These are phyloP conservation scores for Synanthedon tipuliformis DNA, from an alignment of 2,888 invertebrate species.

Conservation along the genomic window DNA sequence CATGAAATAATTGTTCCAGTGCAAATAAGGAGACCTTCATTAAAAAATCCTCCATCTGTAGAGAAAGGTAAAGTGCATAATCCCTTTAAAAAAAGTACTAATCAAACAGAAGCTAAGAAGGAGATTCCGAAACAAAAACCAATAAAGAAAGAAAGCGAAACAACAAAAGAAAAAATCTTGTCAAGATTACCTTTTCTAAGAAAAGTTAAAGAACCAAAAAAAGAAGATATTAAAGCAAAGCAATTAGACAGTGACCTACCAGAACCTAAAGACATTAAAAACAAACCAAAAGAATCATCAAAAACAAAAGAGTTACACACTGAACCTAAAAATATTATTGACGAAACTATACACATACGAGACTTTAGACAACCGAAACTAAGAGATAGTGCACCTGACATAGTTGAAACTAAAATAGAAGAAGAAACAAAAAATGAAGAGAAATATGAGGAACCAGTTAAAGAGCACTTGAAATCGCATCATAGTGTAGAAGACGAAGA, in stretches of 20 bases:
- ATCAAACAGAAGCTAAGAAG: constrained; percentile 4
- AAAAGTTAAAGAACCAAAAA: neutral
- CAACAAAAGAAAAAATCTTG: neutral
- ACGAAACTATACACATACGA: neutral
- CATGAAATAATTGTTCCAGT: constrained; percentile 23
- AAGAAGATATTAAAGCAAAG: neutral
- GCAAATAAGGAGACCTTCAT: neutral
- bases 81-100: neutral
- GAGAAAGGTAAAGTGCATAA: neutral
- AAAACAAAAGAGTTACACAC: neutral
- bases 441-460: too few relatives aligned
- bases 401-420: neutral
- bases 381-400: neutral
- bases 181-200: neutral
- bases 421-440: too few relatives aligned
- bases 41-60: neutral
- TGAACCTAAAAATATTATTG: neutral
- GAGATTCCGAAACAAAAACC: constrained; percentile 5
- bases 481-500: too few relatives aligned
- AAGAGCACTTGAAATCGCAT: too few relatives aligned
- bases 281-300: neutral
- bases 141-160: neutral
- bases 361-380: neutral
- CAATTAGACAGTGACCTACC: neutral
- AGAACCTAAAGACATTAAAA: neutral